These are phyloP conservation scores for Chelmon rostratus DNA, from an alignment of 2,797 vertebrate genomes.

Conservation along the genomic window DNA sequence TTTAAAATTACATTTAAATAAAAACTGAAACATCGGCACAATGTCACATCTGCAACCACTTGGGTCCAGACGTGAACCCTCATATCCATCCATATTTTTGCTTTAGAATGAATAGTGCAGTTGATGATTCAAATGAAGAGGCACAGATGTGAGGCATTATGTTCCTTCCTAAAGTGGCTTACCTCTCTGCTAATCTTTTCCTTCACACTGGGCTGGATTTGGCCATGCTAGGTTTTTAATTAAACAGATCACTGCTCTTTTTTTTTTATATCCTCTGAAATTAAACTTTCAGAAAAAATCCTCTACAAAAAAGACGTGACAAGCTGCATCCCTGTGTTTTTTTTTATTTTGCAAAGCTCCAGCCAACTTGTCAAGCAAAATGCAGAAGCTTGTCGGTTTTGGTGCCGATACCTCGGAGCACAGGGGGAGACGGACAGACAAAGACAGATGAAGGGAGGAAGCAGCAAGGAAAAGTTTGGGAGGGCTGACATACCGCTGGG, in stretches of 20 bases:
- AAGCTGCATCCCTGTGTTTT: slow-evolving; percentile 13
- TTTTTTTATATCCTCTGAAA: slow-evolving; percentile 81
- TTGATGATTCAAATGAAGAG: slow-evolving; percentile 54
- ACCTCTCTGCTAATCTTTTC: slow-evolving; percentile 83
- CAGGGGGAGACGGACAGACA: slow-evolving; percentile 18
- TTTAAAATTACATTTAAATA: too few relatives aligned
- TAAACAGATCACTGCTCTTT: slow-evolving; percentile 86
- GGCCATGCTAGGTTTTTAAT: slow-evolving; percentile 86
- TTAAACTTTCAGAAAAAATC: slow-evolving; percentile 81
- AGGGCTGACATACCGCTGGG: slow-evolving; percentile 88
- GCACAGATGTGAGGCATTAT: slow-evolving; percentile 64
- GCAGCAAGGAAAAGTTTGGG: slow-evolving; percentile 4
- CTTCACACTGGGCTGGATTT: slow-evolving; percentile 79
- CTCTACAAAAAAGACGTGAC: slow-evolving; percentile 26
- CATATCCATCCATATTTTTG: background rate
- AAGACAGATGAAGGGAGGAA: slow-evolving; percentile 9
- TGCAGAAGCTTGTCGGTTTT: slow-evolving; percentile 55
- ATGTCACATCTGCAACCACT: slow-evolving; percentile 14
- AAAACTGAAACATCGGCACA: background rate
- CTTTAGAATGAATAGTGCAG: slow-evolving; percentile 23
- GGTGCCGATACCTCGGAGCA: slow-evolving; percentile 24
- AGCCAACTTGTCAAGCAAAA: slow-evolving; percentile 66
- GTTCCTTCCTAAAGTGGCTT: slow-evolving; percentile 73
- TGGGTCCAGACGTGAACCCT: background rate
- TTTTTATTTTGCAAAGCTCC: slow-evolving; percentile 39